Conservation (phyloP, 2,797 vertebrate genomes). For the Eleutherodactylus coqui region DNA sequence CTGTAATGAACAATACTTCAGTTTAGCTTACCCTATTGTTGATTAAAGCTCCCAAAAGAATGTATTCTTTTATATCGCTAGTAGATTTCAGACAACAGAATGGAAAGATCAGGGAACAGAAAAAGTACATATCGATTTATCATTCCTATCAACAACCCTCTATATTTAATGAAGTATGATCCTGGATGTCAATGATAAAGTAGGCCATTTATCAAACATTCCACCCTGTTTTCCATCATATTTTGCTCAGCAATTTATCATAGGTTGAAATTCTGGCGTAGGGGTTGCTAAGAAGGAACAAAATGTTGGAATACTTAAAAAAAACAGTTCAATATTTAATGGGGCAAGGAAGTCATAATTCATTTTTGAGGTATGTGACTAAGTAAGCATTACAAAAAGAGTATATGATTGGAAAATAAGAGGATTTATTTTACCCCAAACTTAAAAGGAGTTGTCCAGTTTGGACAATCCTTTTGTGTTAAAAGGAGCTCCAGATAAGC, state of each 20-base stretch:
- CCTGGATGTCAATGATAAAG: constrained; percentile 30
- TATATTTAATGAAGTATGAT: constrained; percentile 13
- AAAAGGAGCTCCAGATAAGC: too few species aligned
- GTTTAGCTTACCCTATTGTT: background rate
- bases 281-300: constrained; percentile 10
- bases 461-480: too few species aligned
- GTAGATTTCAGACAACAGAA: constrained; percentile 32
- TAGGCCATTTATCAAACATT: constrained; percentile 41
- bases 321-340: background rate
- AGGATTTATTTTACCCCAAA: background rate
- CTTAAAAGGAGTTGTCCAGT: too few species aligned
- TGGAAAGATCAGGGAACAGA: constrained; percentile 39
- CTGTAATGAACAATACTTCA: background rate
- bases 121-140: constrained; percentile 51
- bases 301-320: constrained; percentile 40
- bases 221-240: constrained; percentile 43
- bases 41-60: background rate
- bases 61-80: background rate
- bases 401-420: background rate
- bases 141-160: constrained; percentile 46
- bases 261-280: constrained; percentile 15
- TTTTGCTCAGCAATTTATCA: constrained; percentile 40
- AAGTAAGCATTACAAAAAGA: background rate
- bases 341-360: background rate
- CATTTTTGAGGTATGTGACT: background rate